Evolutionary conservation across 2,113 vertebrate species (phyloP).

Genomic region (Sturnira hondurensis): DNA sequence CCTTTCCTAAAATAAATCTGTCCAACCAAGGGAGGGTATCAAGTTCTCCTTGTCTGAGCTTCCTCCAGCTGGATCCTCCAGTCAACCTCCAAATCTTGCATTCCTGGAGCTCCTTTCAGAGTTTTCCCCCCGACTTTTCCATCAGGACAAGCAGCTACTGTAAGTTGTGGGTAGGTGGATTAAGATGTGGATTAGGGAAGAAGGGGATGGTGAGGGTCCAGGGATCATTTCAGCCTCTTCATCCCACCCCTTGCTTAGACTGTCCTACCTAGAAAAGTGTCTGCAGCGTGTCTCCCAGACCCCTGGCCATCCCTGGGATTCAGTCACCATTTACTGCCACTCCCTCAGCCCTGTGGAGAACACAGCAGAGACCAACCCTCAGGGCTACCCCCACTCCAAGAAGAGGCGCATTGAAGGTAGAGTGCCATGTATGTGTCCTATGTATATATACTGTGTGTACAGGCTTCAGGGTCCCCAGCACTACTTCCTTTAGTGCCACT

Average conservation of each 20-base stretch:
- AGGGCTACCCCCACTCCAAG: slow-evolving; percentile 47
- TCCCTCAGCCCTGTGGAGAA: slow-evolving; percentile 77
- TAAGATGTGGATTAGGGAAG: not conserved
- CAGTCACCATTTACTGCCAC: slow-evolving; percentile 79
- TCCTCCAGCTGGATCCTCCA: slow-evolving; percentile 32
- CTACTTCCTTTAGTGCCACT: not conserved
- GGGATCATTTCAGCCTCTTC: not conserved
- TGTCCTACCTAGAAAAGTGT: slow-evolving; percentile 77
- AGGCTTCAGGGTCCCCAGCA: not conserved
- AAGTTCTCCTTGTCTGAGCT: slow-evolving; percentile 82
- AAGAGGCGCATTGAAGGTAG: slow-evolving; percentile 66
- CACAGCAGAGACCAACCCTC: not conserved
- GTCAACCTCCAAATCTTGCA: slow-evolving; percentile 78
- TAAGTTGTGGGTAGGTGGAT: slow-evolving; percentile 73
- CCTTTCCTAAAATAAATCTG: slow-evolving; percentile 46
- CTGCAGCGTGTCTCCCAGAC: slow-evolving; percentile 64
- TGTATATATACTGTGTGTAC: not conserved
- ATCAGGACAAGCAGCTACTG: slow-evolving; percentile 84
- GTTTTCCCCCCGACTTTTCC: slow-evolving; percentile 89
- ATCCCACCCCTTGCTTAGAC: slow-evolving; percentile 66
- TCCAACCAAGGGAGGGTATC: slow-evolving; percentile 85
- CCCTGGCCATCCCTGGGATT: slow-evolving; percentile 60
- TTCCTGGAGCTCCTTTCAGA: slow-evolving; percentile 91
- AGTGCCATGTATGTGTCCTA: not conserved
- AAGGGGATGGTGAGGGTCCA: not conserved